Evolutionary conservation across 2,888 invertebrate species (phyloP).

Genomic region (Steinernema carpocapsae): DNA sequence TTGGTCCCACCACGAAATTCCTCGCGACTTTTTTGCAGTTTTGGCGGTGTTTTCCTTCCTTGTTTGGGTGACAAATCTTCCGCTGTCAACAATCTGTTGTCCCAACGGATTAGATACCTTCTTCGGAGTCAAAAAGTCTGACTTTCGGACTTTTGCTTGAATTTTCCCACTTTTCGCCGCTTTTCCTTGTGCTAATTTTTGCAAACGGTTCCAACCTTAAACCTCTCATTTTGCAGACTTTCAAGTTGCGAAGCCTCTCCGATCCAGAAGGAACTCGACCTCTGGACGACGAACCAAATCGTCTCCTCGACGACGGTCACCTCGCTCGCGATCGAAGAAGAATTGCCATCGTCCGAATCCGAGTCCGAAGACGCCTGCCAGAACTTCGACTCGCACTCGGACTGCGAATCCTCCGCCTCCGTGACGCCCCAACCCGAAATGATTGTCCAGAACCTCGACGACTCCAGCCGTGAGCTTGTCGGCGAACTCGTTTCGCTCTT

Average conservation of each 20-base stretch:
- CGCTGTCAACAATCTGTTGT: too few relatives aligned
- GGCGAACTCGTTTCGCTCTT: neutral
- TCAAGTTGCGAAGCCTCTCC: neutral
- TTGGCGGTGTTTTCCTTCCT: too few relatives aligned
- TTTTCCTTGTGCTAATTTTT: too few relatives aligned
- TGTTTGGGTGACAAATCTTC: too few relatives aligned
- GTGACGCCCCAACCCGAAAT: conserved; percentile 8
- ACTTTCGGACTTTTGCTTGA: too few relatives aligned
- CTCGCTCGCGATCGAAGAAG: conserved; percentile 25
- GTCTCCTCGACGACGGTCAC: conserved; percentile 12
- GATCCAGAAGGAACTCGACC: neutral
- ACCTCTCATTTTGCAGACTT: conserved; percentile 12
- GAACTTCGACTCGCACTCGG: neutral
- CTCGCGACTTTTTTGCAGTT: too few relatives aligned
- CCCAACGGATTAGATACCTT: too few relatives aligned
- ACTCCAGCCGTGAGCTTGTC: conserved; percentile 6
- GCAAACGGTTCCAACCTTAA: too few relatives aligned
- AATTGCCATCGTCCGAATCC: conserved; percentile 12
- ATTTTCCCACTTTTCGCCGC: neutral
- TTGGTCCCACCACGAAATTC: too few relatives aligned
- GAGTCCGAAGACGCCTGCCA: conserved; percentile 5
- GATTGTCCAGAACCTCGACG: conserved; percentile 6
- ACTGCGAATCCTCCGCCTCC: neutral
- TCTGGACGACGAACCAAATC: neutral
- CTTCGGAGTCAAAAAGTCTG: too few relatives aligned